Percentiles rank a stretch among this genome's conserved stretches.
These are phyloP conservation scores for Myripristis murdjan DNA, from an alignment of 2,797 vertebrate genomes.

Conservation along the genomic window DNA sequence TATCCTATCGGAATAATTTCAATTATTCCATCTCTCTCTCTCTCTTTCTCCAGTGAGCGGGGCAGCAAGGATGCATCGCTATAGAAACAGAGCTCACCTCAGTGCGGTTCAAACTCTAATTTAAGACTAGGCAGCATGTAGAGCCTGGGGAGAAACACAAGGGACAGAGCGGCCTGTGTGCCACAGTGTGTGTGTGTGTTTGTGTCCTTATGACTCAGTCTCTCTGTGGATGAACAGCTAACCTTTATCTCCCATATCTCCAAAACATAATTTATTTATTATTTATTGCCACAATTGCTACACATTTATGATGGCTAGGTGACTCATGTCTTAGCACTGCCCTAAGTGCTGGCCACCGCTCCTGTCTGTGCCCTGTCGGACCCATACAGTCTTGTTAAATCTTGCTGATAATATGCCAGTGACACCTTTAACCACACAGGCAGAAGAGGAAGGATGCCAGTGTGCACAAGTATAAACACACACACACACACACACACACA, in stretches of 20 bases:
- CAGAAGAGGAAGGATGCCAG: neutral
- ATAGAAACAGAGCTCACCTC: constrained; percentile 82
- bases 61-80: constrained; percentile 69
- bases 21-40: constrained; percentile 26
- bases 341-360: constrained; percentile 24
- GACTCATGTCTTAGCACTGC: constrained; percentile 45
- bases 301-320: constrained; percentile 27
- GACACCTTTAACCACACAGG: constrained; percentile 15
- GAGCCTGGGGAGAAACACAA: constrained; percentile 67
- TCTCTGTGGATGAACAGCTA: constrained; percentile 61
- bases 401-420: constrained; percentile 24
- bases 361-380: constrained; percentile 15
- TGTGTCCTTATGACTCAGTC: constrained; percentile 53
- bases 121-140: constrained; percentile 71
- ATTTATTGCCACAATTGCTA: constrained; percentile 54
- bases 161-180: constrained; percentile 36
- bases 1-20: constrained; percentile 28
- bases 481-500: neutral
- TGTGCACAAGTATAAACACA: neutral
- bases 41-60: constrained; percentile 45
- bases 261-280: constrained; percentile 63
- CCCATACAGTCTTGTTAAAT: constrained; percentile 21
- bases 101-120: constrained; percentile 74
- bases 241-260: constrained; percentile 72
- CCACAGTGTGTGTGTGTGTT: constrained; percentile 14